These are phyloP conservation scores for Paedocypris micromegethes DNA, from an alignment of 2,797 vertebrate species.

Conservation along the genomic window DNA sequence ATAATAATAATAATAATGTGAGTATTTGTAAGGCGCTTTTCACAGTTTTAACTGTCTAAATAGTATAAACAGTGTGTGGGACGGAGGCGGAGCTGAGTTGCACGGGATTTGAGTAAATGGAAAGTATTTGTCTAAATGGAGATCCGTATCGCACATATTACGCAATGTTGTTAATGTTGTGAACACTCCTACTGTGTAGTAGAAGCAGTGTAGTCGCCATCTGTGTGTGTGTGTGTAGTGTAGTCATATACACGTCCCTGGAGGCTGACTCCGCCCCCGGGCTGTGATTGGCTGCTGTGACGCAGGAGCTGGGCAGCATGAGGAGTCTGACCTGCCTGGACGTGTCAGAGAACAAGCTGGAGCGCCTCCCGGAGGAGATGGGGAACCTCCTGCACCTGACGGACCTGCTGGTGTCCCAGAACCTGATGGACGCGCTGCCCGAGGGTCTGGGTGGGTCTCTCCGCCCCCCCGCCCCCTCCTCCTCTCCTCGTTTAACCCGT, in stretches of 20 bases:
- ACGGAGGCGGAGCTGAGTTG: no score
- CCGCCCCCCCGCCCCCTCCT: no score
- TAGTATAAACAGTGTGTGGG: no score
- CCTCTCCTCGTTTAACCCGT: not conserved
- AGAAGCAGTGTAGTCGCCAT: not conserved
- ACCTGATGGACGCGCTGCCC: slow-evolving; percentile 84
- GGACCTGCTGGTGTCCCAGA: slow-evolving; percentile 94
- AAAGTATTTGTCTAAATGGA: no score
- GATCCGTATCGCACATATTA: no score
- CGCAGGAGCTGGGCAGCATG: slow-evolving; percentile 87
- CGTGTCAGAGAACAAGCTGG: slow-evolving; percentile 95
- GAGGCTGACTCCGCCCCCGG: no score
- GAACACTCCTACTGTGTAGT: no score
- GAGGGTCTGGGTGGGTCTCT: slow-evolving; percentile 82
- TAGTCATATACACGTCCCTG: not conserved
- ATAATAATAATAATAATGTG: no score
- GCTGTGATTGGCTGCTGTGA: slow-evolving; percentile 18
- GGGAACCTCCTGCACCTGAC: slow-evolving; percentile 80
- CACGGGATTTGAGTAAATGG: no score
- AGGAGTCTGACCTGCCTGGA: slow-evolving; percentile 92
- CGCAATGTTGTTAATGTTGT: no score
- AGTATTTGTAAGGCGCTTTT: no score
- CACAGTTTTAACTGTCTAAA: no score
- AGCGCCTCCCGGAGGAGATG: slow-evolving; percentile 88
- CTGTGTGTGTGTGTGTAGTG: not conserved